A percentile compares a stretch with the other conserved stretches of the same genome.
phyloP scores from a whole-genome alignment of 2,797 vertebrate genomes.

The Macroramphosus scolopax region DNA sequence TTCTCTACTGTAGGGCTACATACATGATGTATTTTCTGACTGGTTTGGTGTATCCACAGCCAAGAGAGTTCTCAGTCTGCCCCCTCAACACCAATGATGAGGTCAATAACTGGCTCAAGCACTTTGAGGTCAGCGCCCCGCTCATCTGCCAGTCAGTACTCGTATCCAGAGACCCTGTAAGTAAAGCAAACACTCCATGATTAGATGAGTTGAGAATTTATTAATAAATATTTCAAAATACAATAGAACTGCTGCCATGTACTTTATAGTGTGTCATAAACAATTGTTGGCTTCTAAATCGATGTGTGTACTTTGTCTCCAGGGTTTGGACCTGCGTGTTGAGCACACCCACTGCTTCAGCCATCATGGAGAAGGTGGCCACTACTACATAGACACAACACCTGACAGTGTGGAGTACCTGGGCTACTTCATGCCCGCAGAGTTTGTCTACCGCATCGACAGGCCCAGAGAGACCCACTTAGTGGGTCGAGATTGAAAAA shows the following conservation, averaged over 20 bases:
- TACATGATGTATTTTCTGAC: too few species aligned
- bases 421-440: slow-evolving; percentile 90
- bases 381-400: slow-evolving; percentile 95
- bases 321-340: slow-evolving; percentile 92
- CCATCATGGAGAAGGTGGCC: slow-evolving; percentile 92
- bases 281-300: too few species aligned
- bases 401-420: slow-evolving; percentile 89
- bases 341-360: slow-evolving; percentile 97
- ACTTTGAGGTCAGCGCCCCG: slow-evolving; percentile 91
- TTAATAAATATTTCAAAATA: too few species aligned
- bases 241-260: too few species aligned
- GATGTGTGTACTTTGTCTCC: slow-evolving; percentile 4
- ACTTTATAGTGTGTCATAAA: too few species aligned
- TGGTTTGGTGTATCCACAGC: slow-evolving; percentile 78
- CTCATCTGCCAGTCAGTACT: slow-evolving; percentile 94
- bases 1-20: too few species aligned
- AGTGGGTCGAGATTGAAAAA: slow-evolving; percentile 82
- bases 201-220: too few species aligned
- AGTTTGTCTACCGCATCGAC: slow-evolving; percentile 93
- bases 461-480: slow-evolving; percentile 82
- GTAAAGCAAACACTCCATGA: too few species aligned
- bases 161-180: slow-evolving; percentile 94
- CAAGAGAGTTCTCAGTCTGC: slow-evolving; percentile 88
- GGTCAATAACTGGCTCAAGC: slow-evolving; percentile 89
- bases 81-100: slow-evolving; percentile 87